Evolutionary conservation across 2,797 vertebrate genomes (phyloP), one percentile per base, ranked within the genome.

Genomic region (Carapus acus): DNA sequence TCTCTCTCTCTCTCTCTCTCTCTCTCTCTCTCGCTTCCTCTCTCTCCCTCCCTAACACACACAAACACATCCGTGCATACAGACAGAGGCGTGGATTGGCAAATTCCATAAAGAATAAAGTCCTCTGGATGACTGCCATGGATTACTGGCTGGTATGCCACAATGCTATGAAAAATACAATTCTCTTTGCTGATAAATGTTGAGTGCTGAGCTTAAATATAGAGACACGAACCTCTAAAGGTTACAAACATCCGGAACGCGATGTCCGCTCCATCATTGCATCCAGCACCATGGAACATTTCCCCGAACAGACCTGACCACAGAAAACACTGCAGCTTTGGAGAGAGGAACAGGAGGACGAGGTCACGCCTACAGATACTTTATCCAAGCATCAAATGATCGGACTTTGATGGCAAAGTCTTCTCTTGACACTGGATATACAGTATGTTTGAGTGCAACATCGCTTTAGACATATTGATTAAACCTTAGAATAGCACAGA

Each of bases 91-190:
- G 27, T 70, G 60, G 67, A 72, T 69, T 77, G 68, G 64, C 46
- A 75, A 62, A 73, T 70, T 71, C 71, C 40, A 51, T 15, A 74
- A 57, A 62, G 61, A 47, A 77, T 52, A 71, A 58, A 69, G 58
- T 74, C 56, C 48, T 20, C 57, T 67, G 48, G 70, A 79, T 41
- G 42, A 56, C 48, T 49, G 62, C 66, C 63, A 63, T 41, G 76
- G 72, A 75, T 79, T 74, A 74, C 45, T 65, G 60, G 57, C 59
- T 71, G 38, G 39, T 65, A 56, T 43, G 49, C 22, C 43, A n/a
- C 50, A 42, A 38, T 27, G 49, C 24, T 65, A 36, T 13, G 21
- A 72, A 73, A 72, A 65, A 60, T 51, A 39, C 13, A 63, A 58
- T 34, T 49, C 49, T 61, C 54, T 50, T 17, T 50, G 49, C 9